A percentile compares a stretch with the other conserved stretches of the same genome.
These are phyloP conservation scores for Myocastor coypus DNA, from an alignment of 2,113 vertebrate species.

Conservation along the genomic window DNA sequence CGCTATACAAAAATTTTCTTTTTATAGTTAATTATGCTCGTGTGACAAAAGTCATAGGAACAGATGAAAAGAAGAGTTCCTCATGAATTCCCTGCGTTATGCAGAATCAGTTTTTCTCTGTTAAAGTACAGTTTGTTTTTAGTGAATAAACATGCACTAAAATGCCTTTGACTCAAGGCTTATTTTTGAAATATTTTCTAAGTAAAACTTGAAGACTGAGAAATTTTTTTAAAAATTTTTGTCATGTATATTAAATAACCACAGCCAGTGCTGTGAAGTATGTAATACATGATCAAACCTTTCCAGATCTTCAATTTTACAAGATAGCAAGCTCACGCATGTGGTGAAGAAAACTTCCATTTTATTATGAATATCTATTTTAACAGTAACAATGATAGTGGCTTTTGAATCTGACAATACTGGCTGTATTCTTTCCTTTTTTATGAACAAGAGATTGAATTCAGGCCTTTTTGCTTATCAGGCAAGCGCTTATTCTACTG, in stretches of 20 bases:
- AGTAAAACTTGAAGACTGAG: not conserved
- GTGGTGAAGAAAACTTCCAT: not conserved
- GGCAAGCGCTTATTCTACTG: too few relatives aligned
- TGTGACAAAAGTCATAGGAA: constrained; percentile 40
- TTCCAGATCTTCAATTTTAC: not conserved
- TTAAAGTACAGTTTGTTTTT: constrained; percentile 28
- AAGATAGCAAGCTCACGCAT: not conserved
- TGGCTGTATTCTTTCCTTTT: not conserved
- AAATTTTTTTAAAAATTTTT: not conserved
- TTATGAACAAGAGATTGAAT: too few relatives aligned
- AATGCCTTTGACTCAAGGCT: not conserved
- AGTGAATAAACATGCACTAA: not conserved
- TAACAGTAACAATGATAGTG: not conserved
- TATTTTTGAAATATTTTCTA: not conserved
- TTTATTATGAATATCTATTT: not conserved
- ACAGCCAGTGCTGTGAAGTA: not conserved
- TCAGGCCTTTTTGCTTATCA: too few relatives aligned
- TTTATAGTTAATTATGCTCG: constrained; percentile 47
- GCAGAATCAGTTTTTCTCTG: not conserved
- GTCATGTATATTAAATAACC: not conserved
- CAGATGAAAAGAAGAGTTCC: constrained; percentile 20
- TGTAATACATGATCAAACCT: not conserved
- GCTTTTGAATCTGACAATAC: not conserved
- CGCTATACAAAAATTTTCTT: constrained; percentile 60
- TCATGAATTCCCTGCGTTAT: not conserved